Base-by-base conservation (phyloP, 1,140 invertebrate species). In the Achatina immaculata region DNA sequence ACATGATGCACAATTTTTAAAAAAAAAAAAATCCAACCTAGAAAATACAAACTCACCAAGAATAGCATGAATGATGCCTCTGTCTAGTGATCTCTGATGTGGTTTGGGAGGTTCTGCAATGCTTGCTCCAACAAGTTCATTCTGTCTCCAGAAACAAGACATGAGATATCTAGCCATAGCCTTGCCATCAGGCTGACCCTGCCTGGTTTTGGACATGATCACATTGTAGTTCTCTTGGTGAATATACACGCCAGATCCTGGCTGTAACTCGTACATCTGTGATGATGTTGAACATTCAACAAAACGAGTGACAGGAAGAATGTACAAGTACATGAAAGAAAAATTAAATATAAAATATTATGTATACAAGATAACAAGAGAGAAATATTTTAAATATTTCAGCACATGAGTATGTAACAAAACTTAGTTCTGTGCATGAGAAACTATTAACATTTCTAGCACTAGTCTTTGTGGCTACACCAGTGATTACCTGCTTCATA, bases 101-200 rank as follows among this genome's bases (percentile, higher is more conserved):
- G 82, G 82, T 74, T 80, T 81, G 0, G 82, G 82, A 65, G 82
- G 82, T 31, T 83, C 82, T 24, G 82, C 82, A 48, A 83, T 83
- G 34, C 82, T 83, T 0, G 82, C 82, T 6, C 82, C 82, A 11
- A 83, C 82, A 11, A 83, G 51, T 28, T 83, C 82, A 72, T 68
- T 81, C 73, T 83, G 82, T 21, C 66, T 28, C 82, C 82, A 83
- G 45, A 83, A 83, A 71, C 82, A 83, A 36, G 82, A 83, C 82
- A 83, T 83, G 34, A 83, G 79, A 43, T 83, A 83, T 19, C 82
- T 69, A n/a, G 82, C 79, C 82, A 83, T 83, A 40, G 82, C 82
- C 65, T 83, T 83, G 1, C 82, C 82, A 65, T 83, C 82, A 19
- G 82, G 82, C 34, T 68, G 82, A 14, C 69, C 82, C 40, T 83